Percentiles rank a stretch among this genome's conserved stretches.
Evolutionary conservation across 2,888 invertebrate species (phyloP).

Genomic region (Erebia epiphron): DNA sequence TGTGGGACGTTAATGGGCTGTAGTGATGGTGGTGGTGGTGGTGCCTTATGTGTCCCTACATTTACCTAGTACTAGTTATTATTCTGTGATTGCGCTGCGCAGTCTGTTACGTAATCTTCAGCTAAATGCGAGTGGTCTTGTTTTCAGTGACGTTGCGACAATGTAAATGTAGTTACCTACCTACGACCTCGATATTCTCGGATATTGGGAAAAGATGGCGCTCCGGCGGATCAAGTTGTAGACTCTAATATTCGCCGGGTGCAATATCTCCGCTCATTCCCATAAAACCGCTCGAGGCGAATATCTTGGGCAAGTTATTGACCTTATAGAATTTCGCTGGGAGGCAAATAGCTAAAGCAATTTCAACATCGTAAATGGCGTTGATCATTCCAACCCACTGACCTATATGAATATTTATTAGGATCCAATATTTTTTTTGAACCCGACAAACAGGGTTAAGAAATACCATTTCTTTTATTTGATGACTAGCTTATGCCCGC

Average conservation of each 20-base stretch:
- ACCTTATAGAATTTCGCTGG: constrained; percentile 62
- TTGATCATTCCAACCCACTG: constrained; percentile 62
- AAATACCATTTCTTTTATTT: background rate
- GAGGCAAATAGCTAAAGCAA: constrained; percentile 64
- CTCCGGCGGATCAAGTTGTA: constrained; percentile 64
- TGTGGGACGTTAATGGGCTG: too few species aligned
- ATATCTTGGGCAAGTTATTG: constrained; percentile 67
- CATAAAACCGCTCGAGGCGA: constrained; percentile 69
- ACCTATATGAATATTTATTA: constrained; percentile 36
- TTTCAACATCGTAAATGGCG: constrained; percentile 66
- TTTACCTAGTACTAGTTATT: too few species aligned
- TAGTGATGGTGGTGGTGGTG: too few species aligned
- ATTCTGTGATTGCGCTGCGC: too few species aligned
- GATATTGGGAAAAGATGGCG: constrained; percentile 74
- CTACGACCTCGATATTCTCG: constrained; percentile 57
- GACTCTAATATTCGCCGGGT: constrained; percentile 63
- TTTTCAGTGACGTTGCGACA: background rate
- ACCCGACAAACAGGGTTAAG: background rate
- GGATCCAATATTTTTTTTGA: background rate
- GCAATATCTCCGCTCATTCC: constrained; percentile 56
- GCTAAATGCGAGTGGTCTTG: background rate
- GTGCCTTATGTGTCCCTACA: background rate
- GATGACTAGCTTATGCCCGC: too few species aligned
- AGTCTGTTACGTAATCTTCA: background rate
- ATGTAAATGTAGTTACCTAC: constrained; percentile 35